Base-by-base conservation (phyloP, 2,113 vertebrate species). In the Callorhinus ursinus region DNA sequence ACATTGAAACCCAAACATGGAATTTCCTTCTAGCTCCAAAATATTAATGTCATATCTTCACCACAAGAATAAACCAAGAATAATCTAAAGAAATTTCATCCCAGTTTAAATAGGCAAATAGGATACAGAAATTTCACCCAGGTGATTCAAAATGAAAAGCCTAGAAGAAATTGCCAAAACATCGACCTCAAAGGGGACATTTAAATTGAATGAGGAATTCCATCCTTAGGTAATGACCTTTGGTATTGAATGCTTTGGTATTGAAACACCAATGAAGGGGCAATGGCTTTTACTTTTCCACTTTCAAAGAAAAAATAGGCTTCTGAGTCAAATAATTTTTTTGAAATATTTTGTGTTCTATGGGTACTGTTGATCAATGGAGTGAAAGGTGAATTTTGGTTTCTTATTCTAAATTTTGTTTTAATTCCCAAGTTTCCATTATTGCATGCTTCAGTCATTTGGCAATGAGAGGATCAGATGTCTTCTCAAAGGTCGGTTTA, bases 11-110 rank as follows among this genome's bases (percentile, higher is more conserved):
- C 10, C 71, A 82, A 86, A 88, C 15, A 31, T 67, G 42, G 24
- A 51, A 49, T 63, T 95, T 90, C 53, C 31, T 26, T 67, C 67
- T 76, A n/a, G 22, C 8, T 88, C 31, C 28, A 72, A 91, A 93
- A 77, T 61, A 83, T 26, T 82, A 42, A 77, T 77, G 39, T 87
- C 89, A 82, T 55, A 72, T 33, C 8, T 76, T 91, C 11, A 90
- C 33, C 26, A 87, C 31, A 57, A 77, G 53, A 93, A 88, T 93
- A 88, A 88, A 72, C 21, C 39, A 46, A 93, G 74, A 95, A 77
- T 57, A 90, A 87, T 33, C 36, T 76, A 39, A 74, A 49, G 28
- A 89, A 65, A 84, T 84, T 59, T 93, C 8, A 72, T 84, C 49
- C 7, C n/a, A 72, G 74, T 26, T 26, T 42, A 88, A n/a, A 22